Conservation (phyloP, 2,797 vertebrate species). For the Setipinna tenuifilis region DNA sequence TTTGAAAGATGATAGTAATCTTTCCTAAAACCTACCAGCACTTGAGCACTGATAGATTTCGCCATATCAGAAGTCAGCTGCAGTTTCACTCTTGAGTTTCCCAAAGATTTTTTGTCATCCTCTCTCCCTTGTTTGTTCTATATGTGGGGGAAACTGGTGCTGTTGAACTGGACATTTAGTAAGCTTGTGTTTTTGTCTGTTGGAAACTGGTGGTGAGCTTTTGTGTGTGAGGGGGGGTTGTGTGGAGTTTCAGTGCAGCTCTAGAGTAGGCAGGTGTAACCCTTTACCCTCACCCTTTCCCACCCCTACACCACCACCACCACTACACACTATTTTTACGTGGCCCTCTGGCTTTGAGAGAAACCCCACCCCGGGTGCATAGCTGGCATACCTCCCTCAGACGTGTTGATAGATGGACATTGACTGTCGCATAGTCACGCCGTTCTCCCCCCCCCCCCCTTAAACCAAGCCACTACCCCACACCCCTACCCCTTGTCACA, state of each 20-base stretch:
- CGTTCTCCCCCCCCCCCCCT: slow-evolving; percentile 38
- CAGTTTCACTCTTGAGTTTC: neutral
- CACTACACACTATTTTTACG: neutral
- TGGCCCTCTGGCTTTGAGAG: slow-evolving; percentile 69
- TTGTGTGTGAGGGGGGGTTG: neutral
- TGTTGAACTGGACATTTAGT: neutral
- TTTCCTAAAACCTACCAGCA: neutral
- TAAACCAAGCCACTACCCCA: neutral
- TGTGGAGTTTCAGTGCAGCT: neutral
- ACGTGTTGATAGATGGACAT: slow-evolving; percentile 70
- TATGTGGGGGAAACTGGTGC: neutral
- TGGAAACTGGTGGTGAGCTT: neutral
- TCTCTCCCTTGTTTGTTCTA: slow-evolving; percentile 3
- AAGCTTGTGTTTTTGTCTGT: neutral
- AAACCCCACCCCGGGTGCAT: slow-evolving; percentile 70
- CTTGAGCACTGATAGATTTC: neutral
- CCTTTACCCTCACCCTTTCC: slow-evolving; percentile 27
- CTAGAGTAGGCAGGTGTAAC: slow-evolving; percentile 4
- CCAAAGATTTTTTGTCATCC: neutral
- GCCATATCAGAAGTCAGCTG: neutral
- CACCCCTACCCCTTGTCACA: neutral
- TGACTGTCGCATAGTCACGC: slow-evolving; percentile 63
- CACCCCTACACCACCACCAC: neutral
- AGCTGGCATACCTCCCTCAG: slow-evolving; percentile 67
- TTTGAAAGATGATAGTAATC: neutral